Evolutionary conservation across 2,113 vertebrate genomes (phyloP).

Genomic region (Ceratotherium simum): DNA sequence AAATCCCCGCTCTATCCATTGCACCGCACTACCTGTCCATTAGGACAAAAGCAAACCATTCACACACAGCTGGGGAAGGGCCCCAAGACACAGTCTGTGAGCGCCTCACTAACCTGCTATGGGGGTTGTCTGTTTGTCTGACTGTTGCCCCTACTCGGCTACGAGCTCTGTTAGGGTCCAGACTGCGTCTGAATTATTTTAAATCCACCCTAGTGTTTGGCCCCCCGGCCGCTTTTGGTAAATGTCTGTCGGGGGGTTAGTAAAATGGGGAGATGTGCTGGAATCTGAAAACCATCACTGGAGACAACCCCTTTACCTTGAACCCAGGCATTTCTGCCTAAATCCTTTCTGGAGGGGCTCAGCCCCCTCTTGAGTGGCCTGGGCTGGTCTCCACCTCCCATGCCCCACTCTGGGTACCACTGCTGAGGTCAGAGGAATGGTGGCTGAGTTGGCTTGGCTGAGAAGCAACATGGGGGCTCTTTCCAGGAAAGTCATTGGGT

Average conservation of each 20-base stretch:
- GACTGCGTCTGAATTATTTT: neutral
- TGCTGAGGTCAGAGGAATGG: neutral
- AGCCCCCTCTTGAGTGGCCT: neutral
- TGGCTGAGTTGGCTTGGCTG: neutral
- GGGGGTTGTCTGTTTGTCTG: neutral
- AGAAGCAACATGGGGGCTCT: neutral
- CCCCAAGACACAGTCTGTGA: neutral
- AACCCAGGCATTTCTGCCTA: neutral
- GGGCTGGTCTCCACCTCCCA: neutral
- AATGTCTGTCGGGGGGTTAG: neutral
- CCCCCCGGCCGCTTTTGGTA: neutral
- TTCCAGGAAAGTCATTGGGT: neutral
- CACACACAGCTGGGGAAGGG: rapidly evolving
- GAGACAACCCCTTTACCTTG: neutral
- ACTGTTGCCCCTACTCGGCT: neutral
- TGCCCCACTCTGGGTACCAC: neutral
- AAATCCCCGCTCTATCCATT: neutral
- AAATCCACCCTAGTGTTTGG: neutral
- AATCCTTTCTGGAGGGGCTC: neutral
- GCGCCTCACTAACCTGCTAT: neutral
- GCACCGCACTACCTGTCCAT: neutral
- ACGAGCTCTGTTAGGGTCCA: neutral
- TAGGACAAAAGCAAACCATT: neutral
- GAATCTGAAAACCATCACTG: neutral
- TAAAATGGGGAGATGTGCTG: no score